phyloP scores from a whole-genome alignment of 2,888 invertebrate species.

The Linnaemya vulpina region DNA sequence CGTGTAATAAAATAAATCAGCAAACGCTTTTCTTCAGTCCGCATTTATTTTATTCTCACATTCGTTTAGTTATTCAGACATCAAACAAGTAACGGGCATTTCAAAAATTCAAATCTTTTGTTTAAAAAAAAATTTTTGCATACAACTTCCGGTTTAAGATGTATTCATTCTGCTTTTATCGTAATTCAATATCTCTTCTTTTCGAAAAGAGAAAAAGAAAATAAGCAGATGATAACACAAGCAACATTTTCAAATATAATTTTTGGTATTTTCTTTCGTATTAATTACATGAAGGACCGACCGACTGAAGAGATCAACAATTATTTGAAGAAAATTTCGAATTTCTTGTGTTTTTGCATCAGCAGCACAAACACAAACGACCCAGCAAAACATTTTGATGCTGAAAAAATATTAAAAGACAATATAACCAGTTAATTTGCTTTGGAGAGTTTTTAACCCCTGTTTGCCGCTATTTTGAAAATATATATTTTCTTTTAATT shows the following conservation, averaged over 20 bases:
- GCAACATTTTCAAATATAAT: slow-evolving; percentile 3
- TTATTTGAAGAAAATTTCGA: neutral
- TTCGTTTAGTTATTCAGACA: neutral
- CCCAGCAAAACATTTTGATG: neutral
- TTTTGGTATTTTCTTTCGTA: slow-evolving; percentile 32
- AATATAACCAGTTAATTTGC: neutral
- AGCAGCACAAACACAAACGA: neutral
- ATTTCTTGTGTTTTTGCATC: slow-evolving; percentile 1
- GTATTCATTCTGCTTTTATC: slow-evolving; percentile 1
- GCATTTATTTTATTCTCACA: neutral
- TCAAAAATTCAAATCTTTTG: neutral
- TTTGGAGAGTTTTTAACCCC: no score
- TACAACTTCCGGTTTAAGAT: slow-evolving; percentile 46
- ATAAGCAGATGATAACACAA: slow-evolving; percentile 20
- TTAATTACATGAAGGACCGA: slow-evolving; percentile 35
- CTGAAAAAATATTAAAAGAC: neutral
- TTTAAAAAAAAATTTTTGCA: slow-evolving; percentile 18
- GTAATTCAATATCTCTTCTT: slow-evolving; percentile 43
- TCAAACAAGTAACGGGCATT: slow-evolving; percentile 6
- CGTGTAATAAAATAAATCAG: no score
- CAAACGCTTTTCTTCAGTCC: neutral
- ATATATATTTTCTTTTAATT: no score
- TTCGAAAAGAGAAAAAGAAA: neutral
- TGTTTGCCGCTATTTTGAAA: no score
- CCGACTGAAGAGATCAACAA: neutral